Base-by-base conservation (phyloP, 2,113 vertebrate genomes). In the Sprattus sprattus region DNA sequence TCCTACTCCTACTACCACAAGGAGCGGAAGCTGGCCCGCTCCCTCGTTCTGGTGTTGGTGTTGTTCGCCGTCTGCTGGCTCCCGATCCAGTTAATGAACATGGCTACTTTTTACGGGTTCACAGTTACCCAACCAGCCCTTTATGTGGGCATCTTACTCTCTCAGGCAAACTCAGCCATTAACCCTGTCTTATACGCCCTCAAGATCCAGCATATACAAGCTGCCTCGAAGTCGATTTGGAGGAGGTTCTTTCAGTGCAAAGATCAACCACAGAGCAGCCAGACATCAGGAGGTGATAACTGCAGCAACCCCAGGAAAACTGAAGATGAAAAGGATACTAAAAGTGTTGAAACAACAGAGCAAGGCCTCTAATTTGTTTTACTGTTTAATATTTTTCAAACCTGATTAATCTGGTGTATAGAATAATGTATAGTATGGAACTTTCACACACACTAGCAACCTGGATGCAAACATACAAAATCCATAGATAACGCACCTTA, bases 141-240 rank as follows among this genome's bases (percentile, higher is more conserved):
- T 0, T 86, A 92, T 60, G 4, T 94, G 45, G 95, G 92, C 52
- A 97, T 98, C 83, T 44, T 97, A 57, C 88, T 98, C 9, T 95
- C 95, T 83, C 97, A 97, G 0, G 95, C 92, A 13, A 97, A 97
- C 83, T 98, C 97, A 45, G 96, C 95, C 57, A 92, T 98, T 90
- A 98, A 98, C 90, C 97, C 97, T 13, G 86, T 98, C 0, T 85
- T 97, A 71, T 98, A 98, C 0, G 96, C 96, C 0, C 97, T 91
- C 82, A 97, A 94, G 93, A 96, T 98, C 86, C 93, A 92, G 49
- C 97, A 96, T 89, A 97, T 98, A 91, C 96, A 92, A 91, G 87
- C 8, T 25, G 94, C 92, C 0, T 97, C 96, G 86, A 46, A 93
- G 81, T 90, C 93, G 1, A 92, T 97, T 85, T 91, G 92, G 93